phyloP scores from a whole-genome alignment of 1,140 invertebrate genomes.

The Stegodyphus mimosarum region DNA sequence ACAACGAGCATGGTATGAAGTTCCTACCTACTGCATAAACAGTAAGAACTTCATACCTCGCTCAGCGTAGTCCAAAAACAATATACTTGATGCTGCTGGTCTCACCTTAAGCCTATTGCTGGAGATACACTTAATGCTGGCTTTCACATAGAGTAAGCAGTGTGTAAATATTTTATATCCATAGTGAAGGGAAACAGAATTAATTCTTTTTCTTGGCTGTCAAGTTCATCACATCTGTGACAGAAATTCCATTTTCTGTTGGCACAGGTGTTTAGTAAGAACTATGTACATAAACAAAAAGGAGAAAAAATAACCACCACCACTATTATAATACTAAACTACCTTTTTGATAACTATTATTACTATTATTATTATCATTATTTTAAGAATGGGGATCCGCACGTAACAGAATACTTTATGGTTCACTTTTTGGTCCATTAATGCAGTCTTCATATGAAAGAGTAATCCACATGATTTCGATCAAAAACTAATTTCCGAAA shows the following conservation, averaged over 20 bases:
- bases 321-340: too few relatives aligned
- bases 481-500: neutral
- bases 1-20: slow-evolving; percentile 62
- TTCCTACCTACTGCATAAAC: slow-evolving; percentile 61
- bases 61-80: slow-evolving; percentile 50
- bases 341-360: too few relatives aligned
- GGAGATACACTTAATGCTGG: neutral
- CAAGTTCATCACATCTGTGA: neutral
- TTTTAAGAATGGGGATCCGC: too few relatives aligned
- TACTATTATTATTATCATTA: too few relatives aligned
- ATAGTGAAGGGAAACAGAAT: neutral
- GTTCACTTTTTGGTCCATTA: too few relatives aligned
- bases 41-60: slow-evolving; percentile 63
- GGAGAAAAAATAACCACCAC: too few relatives aligned
- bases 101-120: neutral
- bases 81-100: neutral
- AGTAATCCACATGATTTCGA: slow-evolving; percentile 24
- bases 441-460: too few relatives aligned
- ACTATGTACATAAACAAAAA: too few relatives aligned
- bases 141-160: neutral
- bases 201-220: neutral
- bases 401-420: too few relatives aligned
- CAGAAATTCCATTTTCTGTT: neutral
- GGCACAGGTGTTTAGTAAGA: neutral
- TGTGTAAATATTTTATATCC: neutral